These are phyloP conservation scores for Aeoliscus strigatus DNA, from an alignment of 2,797 vertebrate species.

Conservation along the genomic window DNA sequence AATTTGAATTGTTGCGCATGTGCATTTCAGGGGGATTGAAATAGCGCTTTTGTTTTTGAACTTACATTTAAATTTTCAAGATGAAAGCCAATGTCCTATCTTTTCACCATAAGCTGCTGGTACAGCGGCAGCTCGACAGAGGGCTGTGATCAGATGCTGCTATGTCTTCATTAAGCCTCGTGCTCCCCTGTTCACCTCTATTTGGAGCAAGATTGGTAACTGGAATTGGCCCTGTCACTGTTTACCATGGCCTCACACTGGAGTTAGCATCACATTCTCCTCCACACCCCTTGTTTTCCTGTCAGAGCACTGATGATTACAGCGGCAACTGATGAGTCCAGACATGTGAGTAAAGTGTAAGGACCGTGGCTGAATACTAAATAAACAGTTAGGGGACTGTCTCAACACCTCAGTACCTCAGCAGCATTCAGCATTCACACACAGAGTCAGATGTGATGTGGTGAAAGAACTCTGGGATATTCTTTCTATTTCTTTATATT, in stretches of 20 bases:
- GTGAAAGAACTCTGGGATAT: too few relatives aligned
- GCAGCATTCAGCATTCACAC: slow-evolving; percentile 3
- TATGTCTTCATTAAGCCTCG: slow-evolving; percentile 59
- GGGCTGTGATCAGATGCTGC: slow-evolving; percentile 50
- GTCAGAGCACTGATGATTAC: slow-evolving; percentile 61
- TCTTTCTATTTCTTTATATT: too few relatives aligned
- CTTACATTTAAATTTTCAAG: slow-evolving; percentile 28
- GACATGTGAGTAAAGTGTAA: slow-evolving; percentile 64
- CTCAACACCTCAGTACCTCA: slow-evolving; percentile 11
- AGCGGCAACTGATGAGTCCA: slow-evolving; percentile 56
- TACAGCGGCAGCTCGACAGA: slow-evolving; percentile 14
- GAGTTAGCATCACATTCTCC: slow-evolving; percentile 57
- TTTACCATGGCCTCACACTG: slow-evolving; percentile 60
- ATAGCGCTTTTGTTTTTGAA: slow-evolving; percentile 34
- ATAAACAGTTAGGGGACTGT: slow-evolving; percentile 21
- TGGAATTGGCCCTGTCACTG: slow-evolving; percentile 68
- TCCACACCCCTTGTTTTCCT: slow-evolving; percentile 56
- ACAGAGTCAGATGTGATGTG: neutral
- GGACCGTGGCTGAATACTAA: slow-evolving; percentile 49
- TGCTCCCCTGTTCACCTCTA: slow-evolving; percentile 60
- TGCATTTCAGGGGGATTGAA: slow-evolving; percentile 30
- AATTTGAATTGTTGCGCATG: slow-evolving; percentile 15
- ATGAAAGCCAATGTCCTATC: slow-evolving; percentile 43
- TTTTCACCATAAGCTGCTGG: slow-evolving; percentile 37
- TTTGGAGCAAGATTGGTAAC: slow-evolving; percentile 62